Evolutionary conservation across 2,888 invertebrate genomes (phyloP).

Genomic region (Melanophora roralis): DNA sequence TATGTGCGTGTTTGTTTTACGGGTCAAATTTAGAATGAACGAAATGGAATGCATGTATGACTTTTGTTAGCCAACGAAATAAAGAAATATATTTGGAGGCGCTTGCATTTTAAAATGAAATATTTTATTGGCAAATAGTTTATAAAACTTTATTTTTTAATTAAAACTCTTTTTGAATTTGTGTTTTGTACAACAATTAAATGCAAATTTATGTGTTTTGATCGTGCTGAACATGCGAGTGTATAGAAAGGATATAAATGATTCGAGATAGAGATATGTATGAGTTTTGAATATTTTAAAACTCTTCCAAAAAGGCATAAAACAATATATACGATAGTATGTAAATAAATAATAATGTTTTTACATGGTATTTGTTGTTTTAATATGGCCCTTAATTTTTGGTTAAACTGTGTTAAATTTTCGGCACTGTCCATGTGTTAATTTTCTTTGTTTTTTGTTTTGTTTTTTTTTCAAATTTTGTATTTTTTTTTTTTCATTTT

Average conservation of each 20-base stretch:
- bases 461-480: not conserved
- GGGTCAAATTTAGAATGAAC: slow-evolving; percentile 22
- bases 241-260: not conserved
- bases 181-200: slow-evolving; percentile 48
- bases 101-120: slow-evolving; percentile 57
- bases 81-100: slow-evolving; percentile 38
- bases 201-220: slow-evolving; percentile 42
- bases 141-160: slow-evolving; percentile 25
- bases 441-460: too few relatives aligned
- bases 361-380: too few relatives aligned
- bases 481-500: not conserved
- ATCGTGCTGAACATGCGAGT: slow-evolving; percentile 4
- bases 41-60: not conserved
- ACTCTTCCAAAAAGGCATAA: too few relatives aligned
- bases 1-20: slow-evolving; percentile 49
- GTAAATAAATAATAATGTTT: not conserved
- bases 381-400: too few relatives aligned
- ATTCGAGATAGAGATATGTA: too few relatives aligned
- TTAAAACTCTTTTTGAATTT: slow-evolving; percentile 41
- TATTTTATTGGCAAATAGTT: slow-evolving; percentile 49
- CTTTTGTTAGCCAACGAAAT: not conserved
- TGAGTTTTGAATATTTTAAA: too few relatives aligned
- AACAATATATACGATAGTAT: too few relatives aligned
- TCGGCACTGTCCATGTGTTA: too few relatives aligned
- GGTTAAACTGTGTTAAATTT: too few relatives aligned